Percentiles rank a stretch among this genome's conserved stretches.
Evolutionary conservation across 2,888 invertebrate species (phyloP).

Genomic region (Zygothrica quintamaculata): DNA sequence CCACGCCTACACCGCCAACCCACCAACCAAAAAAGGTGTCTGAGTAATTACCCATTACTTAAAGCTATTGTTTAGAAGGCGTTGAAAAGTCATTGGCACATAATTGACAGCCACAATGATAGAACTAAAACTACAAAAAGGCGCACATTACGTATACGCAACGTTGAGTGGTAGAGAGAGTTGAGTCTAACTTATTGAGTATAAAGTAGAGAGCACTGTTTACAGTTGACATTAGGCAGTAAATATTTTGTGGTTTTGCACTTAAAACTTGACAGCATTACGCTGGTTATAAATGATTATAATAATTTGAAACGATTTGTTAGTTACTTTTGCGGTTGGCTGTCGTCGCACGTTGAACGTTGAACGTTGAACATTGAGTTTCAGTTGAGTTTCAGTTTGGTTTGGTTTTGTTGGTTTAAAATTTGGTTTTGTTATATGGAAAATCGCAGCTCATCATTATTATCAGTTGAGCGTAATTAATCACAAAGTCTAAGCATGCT

Average conservation of each 20-base stretch:
- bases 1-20: too few species aligned
- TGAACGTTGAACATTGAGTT: constrained; percentile 2
- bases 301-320: constrained; percentile 83
- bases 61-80: constrained; percentile 45
- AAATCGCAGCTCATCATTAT: constrained; percentile 64
- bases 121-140: too few species aligned
- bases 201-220: constrained; percentile 25
- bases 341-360: constrained; percentile 5
- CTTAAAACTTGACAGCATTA: constrained; percentile 69
- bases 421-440: neutral
- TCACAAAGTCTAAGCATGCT: constrained; percentile 69
- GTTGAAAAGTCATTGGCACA: constrained; percentile 70
- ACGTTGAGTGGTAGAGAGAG: too few species aligned
- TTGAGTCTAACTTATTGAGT: constrained; percentile 20
- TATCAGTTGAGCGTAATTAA: constrained; percentile 69
- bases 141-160: constrained; percentile 52
- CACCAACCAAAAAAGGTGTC: too few species aligned
- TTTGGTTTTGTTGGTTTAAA: neutral
- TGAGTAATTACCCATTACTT: constrained; percentile 60
- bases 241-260: constrained; percentile 53
- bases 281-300: constrained; percentile 82
- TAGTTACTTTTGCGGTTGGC: constrained; percentile 45
- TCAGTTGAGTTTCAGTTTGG: neutral
- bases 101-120: constrained; percentile 73
- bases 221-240: constrained; percentile 38